Percentiles rank a stretch among this genome's conserved stretches.
Evolutionary conservation across 1,140 invertebrate species (phyloP).

Genomic region (Zophobas morio): DNA sequence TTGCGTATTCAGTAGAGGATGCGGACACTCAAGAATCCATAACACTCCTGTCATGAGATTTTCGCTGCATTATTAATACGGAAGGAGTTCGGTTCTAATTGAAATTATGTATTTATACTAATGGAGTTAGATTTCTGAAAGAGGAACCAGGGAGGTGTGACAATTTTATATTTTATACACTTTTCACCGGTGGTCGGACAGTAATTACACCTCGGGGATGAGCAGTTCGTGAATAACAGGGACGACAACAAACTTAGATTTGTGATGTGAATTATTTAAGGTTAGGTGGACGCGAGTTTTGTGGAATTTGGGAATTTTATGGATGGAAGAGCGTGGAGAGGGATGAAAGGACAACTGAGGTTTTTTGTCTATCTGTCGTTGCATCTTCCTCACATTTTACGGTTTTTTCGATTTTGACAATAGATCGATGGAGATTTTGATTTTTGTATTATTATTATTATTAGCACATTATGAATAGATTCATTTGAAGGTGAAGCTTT

Average conservation of each 20-base stretch:
- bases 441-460: too few relatives aligned
- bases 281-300: too few relatives aligned
- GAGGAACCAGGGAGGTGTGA: slow-evolving; percentile 20
- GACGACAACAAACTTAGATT: slow-evolving; percentile 10
- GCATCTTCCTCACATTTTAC: too few relatives aligned
- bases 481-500: too few relatives aligned
- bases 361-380: too few relatives aligned
- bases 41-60: slow-evolving; percentile 25
- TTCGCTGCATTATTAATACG: slow-evolving; percentile 30
- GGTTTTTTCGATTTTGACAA: too few relatives aligned
- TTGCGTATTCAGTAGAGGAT: slow-evolving; percentile 50
- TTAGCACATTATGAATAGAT: too few relatives aligned
- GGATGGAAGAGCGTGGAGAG: too few relatives aligned
- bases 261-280: slow-evolving; percentile 5
- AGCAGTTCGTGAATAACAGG: slow-evolving; percentile 10
- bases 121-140: slow-evolving; percentile 21
- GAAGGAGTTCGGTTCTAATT: slow-evolving; percentile 20
- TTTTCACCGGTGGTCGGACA: slow-evolving; percentile 15
- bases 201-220: slow-evolving; percentile 8
- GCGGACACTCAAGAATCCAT: slow-evolving; percentile 46
- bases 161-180: slow-evolving; percentile 20
- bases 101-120: slow-evolving; percentile 43
- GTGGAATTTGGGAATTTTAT: too few relatives aligned
- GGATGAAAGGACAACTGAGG: too few relatives aligned
- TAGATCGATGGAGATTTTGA: too few relatives aligned